A percentile compares a stretch with the other conserved stretches of the same genome.
Conservation (phyloP, 2,888 invertebrate species). For the Ypsolopha sequella region DNA sequence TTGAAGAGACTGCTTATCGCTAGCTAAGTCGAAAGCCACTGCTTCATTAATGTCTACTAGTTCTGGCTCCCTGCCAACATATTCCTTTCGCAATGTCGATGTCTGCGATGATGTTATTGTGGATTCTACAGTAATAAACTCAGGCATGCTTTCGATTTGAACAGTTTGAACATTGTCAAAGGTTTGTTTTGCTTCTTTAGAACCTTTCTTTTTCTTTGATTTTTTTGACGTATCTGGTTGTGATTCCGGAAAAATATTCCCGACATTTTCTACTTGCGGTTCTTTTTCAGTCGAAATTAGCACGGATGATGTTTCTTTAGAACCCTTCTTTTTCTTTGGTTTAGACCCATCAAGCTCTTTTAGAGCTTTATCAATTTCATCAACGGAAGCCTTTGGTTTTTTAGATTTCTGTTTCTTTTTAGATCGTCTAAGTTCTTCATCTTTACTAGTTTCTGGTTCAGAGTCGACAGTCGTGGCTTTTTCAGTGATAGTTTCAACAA, state of each 20-base stretch:
- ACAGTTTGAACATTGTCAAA: background rate
- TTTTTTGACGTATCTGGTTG: background rate
- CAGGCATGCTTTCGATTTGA: background rate
- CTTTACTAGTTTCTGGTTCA: conserved; percentile 16
- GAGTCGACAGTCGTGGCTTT: conserved; percentile 13
- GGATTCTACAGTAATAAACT: background rate
- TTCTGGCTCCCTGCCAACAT: background rate
- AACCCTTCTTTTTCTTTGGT: conserved; percentile 42
- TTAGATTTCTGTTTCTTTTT: conserved; percentile 55
- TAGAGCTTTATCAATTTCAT: conserved; percentile 55
- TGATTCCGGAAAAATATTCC: background rate
- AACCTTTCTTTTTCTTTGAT: conserved; percentile 1
- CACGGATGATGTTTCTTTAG: background rate
- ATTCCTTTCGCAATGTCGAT: too few relatives aligned
- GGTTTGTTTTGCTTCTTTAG: background rate
- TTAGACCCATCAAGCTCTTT: conserved; percentile 55
- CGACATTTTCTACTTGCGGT: background rate
- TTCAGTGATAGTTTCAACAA: conserved; percentile 33
- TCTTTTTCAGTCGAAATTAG: background rate
- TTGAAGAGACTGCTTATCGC: background rate
- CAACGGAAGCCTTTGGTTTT: conserved; percentile 38
- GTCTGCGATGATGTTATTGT: background rate
- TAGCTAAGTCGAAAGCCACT: background rate
- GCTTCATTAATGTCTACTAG: background rate
- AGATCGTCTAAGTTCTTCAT: conserved; percentile 31